Conservation (phyloP, 2,113 vertebrate species). For the Tichodroma muraria region DNA sequence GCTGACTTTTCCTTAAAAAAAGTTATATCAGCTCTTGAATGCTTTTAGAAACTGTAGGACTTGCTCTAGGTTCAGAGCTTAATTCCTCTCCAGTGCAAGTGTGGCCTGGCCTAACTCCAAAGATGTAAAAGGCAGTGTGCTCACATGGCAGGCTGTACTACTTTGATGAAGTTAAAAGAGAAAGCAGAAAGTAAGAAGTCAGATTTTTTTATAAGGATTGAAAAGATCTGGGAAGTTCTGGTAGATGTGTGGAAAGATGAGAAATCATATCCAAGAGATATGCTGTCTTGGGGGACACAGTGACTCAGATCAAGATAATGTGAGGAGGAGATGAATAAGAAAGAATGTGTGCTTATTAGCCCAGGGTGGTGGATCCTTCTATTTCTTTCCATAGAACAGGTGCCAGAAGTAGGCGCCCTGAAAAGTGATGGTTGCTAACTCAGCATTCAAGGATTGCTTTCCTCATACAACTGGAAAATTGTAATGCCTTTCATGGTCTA, state of each 20-base stretch:
- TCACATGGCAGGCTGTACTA: rapidly evolving
- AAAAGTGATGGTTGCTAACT: not conserved
- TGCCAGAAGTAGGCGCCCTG: not conserved
- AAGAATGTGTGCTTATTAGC: not conserved
- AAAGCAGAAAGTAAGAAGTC: not conserved
- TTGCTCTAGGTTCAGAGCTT: not conserved
- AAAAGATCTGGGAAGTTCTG: not conserved
- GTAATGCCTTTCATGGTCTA: not conserved
- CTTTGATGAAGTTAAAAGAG: not conserved
- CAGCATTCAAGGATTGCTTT: not conserved
- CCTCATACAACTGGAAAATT: not conserved
- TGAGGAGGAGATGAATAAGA: not conserved
- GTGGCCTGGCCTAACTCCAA: not conserved
- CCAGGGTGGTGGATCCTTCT: not conserved
- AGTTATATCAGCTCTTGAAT: not conserved
- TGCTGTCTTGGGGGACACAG: not conserved
- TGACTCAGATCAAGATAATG: not conserved
- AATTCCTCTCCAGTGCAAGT: not conserved
- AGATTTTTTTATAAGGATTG: not conserved
- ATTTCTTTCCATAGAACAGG: not conserved
- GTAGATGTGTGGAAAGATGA: not conserved
- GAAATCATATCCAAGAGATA: not conserved
- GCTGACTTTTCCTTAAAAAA: not conserved
- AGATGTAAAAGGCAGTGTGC: not conserved
- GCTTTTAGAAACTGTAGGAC: not conserved